Percentiles rank a stretch among this genome's conserved stretches.
phyloP scores from a whole-genome alignment of 2,113 vertebrate genomes.

The Python bivittatus region DNA sequence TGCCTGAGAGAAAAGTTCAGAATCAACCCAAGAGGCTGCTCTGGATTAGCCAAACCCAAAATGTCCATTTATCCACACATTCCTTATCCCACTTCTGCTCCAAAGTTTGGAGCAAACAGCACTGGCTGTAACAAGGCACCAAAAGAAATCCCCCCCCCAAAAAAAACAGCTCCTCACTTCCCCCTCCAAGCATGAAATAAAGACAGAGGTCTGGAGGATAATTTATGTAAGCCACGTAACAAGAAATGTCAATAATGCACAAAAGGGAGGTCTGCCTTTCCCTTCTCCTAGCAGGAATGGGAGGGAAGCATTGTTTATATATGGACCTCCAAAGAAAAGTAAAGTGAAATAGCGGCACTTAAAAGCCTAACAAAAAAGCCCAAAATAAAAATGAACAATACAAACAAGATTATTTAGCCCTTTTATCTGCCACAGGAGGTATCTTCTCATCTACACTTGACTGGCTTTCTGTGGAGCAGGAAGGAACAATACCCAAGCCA shows the following conservation, averaged over 20 bases:
- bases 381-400: constrained; percentile 40
- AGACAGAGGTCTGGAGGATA: constrained; percentile 37
- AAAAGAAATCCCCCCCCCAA: constrained; percentile 24
- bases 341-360: constrained; percentile 11
- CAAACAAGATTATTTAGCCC: constrained; percentile 28
- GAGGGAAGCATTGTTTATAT: constrained; percentile 43
- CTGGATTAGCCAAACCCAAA: background rate
- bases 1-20: background rate
- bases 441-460: background rate
- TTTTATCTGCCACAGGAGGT: background rate
- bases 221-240: constrained; percentile 54
- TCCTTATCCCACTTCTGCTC: background rate
- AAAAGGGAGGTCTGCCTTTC: constrained; percentile 40
- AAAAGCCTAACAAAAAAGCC: constrained; percentile 16
- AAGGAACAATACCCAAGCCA: background rate
- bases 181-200: constrained; percentile 23
- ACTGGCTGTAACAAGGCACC: background rate
- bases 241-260: constrained; percentile 53
- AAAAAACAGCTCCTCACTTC: constrained; percentile 45
- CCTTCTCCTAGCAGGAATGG: background rate
- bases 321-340: constrained; percentile 26
- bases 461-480: background rate
- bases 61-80: background rate
- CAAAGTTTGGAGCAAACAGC: background rate
- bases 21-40: background rate